Base-by-base conservation (phyloP, 2,888 invertebrate genomes). In the Muscina levida region DNA sequence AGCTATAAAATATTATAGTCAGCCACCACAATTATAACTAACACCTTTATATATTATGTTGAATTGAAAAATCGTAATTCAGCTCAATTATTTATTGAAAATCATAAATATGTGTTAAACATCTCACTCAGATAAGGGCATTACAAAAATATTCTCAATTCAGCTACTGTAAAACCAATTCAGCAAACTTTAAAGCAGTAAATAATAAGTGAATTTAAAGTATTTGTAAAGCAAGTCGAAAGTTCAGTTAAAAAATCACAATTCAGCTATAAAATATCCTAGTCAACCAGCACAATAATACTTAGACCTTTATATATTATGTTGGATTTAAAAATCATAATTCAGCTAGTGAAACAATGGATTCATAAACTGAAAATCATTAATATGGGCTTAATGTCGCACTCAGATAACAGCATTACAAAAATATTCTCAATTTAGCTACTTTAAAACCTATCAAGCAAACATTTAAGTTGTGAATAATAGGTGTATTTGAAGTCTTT, bases 301-400 rank as follows among this genome's bases (percentile, higher is more conserved):
- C n/a, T n/a, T n/a, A n/a, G n/a, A n/a, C n/a, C n/a, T n/a, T n/a
- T n/a, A n/a, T n/a, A n/a, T n/a, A n/a, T n/a, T n/a, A n/a, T n/a
- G n/a, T n/a, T n/a, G n/a, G n/a, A n/a, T n/a, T n/a, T n/a, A n/a
- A n/a, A n/a, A n/a, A n/a, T n/a, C n/a, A n/a, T 46, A 46, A 46
- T 46, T 46, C 46, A 46, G 46, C 46, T 46, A 46, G 46, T n/a
- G n/a, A 8, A 46, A 46, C n/a, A n/a, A n/a, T n/a, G n/a, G n/a
- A 37, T 37, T 10, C 4, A 8, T 46, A 11, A 11, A 46, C 2
- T 46, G 4, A 37, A 37, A 37, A 46, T 46, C 6, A n/a, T n/a
- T 11, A 46, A n/a, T n/a, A n/a, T n/a, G n/a, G n/a, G n/a, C n/a
- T n/a, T n/a, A n/a, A n/a, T n/a, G n/a, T n/a, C n/a, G 46, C 6